Percentiles rank a stretch among this genome's conserved stretches.
Evolutionary conservation across 2,113 vertebrate genomes (phyloP).

Genomic region (Platanista minor): DNA sequence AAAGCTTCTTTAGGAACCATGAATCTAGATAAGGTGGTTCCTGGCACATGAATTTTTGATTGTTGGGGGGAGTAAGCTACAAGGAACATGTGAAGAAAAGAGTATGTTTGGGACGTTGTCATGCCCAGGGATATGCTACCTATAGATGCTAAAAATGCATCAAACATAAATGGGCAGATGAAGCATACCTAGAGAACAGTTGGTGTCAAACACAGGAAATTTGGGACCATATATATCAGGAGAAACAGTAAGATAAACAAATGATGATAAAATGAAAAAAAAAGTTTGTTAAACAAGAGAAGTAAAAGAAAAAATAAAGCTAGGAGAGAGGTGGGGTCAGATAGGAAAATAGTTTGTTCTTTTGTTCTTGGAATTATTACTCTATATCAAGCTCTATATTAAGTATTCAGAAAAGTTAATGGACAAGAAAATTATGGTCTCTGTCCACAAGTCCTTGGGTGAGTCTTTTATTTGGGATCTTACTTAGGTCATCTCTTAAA

Average conservation of each 20-base stretch:
- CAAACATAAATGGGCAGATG: neutral
- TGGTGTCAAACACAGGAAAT: neutral
- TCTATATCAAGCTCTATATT: neutral
- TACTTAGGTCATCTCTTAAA: neutral
- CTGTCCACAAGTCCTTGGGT: neutral
- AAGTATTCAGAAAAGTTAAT: neutral
- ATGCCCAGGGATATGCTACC: neutral
- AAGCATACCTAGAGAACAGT: neutral
- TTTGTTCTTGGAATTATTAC: neutral
- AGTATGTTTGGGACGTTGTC: neutral
- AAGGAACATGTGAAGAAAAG: neutral
- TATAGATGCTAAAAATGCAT: neutral
- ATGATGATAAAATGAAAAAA: neutral
- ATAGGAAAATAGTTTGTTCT: neutral
- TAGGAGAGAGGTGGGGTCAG: neutral
- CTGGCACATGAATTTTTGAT: neutral
- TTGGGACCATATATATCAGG: neutral
- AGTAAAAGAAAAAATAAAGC: neutral
- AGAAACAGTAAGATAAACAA: neutral
- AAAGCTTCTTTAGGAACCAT: constrained; percentile 1
- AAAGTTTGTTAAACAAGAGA: neutral
- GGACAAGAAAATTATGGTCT: neutral
- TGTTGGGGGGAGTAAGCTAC: neutral
- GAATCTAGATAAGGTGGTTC: neutral
- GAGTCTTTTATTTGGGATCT: neutral